Evolutionary conservation across 2,113 vertebrate genomes (phyloP), one percentile per base, ranked within the genome.

Genomic region (Mixornis gularis): DNA sequence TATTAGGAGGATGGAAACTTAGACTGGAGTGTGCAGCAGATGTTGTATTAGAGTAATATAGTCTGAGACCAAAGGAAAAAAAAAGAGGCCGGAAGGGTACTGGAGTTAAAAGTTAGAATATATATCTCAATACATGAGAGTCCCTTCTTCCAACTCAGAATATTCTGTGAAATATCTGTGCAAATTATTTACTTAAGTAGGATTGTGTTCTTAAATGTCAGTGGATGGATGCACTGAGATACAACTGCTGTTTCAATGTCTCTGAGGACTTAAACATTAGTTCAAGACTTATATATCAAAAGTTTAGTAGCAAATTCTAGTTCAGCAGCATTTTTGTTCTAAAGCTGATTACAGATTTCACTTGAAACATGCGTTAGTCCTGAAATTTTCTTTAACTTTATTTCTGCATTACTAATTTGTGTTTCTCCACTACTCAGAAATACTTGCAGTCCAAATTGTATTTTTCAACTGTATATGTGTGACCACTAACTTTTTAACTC

Each of bases 111-210:
- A 77, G 43, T 40, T 13, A 66, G 21, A 87, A 53, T 58, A 70
- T 44, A 4, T 65, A 9, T 73, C 19, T 73, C 0, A 0, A 15
- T 38, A 43, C 4, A 38, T 65, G 38, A 59, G 22, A 10, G 16
- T 38, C 27, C 22, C 27, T 65, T 72, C 27, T 65, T 72, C 44
- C 60, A 38, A 52, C 19, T 73, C 27, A 59, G 19, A 52, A 40
- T 88, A 66, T 59, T 46, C 24, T 53, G 19, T 73, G 68, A 73
- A 73, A 46, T 73, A 46, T 9, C 52, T 73, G 27, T 58, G 68
- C 22, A 59, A 52, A 38, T 53, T 73, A 34, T 9, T 59, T 29
- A 14, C 11, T 7, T 20, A 59, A 41, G 11, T 68, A 76, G 17
- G 25, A 64, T 36, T 60, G 5, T 66, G 20, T 66, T 92, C 38